Base-by-base conservation (phyloP, 2,113 vertebrate genomes). In the Oenanthe oenanthe region DNA sequence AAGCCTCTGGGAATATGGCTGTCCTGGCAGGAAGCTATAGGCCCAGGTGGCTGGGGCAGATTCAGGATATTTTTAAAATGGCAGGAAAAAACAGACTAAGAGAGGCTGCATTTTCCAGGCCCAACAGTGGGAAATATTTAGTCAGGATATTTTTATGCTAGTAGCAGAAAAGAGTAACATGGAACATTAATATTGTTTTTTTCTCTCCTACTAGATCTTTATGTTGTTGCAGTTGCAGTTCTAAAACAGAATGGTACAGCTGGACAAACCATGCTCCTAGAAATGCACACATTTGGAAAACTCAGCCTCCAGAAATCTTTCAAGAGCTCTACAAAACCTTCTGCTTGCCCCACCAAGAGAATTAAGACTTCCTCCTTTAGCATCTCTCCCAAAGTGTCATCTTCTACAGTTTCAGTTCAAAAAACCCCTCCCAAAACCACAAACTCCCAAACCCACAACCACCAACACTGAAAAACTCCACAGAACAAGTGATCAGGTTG, bases 381-480 rank as follows among this genome's bases (percentile, higher is more conserved):
- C 16, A 57, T 5, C n/a, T 71, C 63, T 32, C 36, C 58, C 6
- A 29, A 67, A 43, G 50, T 47, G 38, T 78, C 9, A 43, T 32
- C 5, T 43, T 65, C 36, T 7, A 15, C 5, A 7, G 31, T 19
- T 65, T 53, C 13, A 71, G 34, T 62, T 58, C 11, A 71, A 61
- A 73, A 71, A 32, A 8, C 0, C 10, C 8, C 38, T 61, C 13
- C 10, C 12, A 20, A 17, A 73, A 17, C 8, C 53, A 77, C 3
- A 36, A 17, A 48, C 10, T 0, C 2, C 10, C 5, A 80, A 80
- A 4, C 7, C 24, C 4, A 31, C 9, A 5, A 36, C 9, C 10
- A 56, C 9, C 50, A 85, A 12, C 10, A 53, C 18, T 15, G 13
- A 71, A 71, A 65, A n/a, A 2, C 3, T 45, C 12, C 50, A 50